phyloP scores from a whole-genome alignment of 2,113 vertebrate species.

The Euleptes europaea region DNA sequence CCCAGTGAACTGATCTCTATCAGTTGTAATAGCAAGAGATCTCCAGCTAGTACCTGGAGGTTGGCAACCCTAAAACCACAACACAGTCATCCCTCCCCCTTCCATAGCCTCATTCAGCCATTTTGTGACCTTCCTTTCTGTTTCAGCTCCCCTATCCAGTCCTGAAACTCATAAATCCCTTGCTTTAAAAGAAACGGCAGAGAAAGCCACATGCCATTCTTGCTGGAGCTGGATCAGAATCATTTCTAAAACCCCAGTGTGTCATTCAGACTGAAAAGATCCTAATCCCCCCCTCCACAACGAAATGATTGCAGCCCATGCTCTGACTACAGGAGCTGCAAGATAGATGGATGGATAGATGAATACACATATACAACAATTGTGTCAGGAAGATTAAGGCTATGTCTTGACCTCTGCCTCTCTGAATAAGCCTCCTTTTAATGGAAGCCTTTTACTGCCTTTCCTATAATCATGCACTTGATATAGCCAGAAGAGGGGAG shows the following conservation, averaged over 20 bases:
- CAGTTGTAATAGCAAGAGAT: no score
- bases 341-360: slow-evolving; percentile 8
- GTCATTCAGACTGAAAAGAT: neutral
- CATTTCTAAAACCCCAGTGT: neutral
- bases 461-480: slow-evolving; percentile 42
- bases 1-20: no score
- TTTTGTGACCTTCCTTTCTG: neutral
- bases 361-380: slow-evolving; percentile 8
- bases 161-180: neutral
- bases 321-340: neutral
- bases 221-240: neutral
- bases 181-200: neutral
- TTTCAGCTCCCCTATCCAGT: neutral
- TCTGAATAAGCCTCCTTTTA: slow-evolving; percentile 41
- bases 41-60: no score
- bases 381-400: slow-evolving; percentile 1
- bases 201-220: neutral
- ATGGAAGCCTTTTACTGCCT: slow-evolving; percentile 33
- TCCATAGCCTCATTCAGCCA: neutral
- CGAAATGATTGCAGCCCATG: neutral
- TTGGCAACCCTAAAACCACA: no score
- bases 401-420: slow-evolving; percentile 16
- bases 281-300: neutral
- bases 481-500: slow-evolving; percentile 49
- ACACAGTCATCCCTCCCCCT: neutral